Conservation (phyloP, 2,113 vertebrate species). For the Arvicanthis niloticus region DNA sequence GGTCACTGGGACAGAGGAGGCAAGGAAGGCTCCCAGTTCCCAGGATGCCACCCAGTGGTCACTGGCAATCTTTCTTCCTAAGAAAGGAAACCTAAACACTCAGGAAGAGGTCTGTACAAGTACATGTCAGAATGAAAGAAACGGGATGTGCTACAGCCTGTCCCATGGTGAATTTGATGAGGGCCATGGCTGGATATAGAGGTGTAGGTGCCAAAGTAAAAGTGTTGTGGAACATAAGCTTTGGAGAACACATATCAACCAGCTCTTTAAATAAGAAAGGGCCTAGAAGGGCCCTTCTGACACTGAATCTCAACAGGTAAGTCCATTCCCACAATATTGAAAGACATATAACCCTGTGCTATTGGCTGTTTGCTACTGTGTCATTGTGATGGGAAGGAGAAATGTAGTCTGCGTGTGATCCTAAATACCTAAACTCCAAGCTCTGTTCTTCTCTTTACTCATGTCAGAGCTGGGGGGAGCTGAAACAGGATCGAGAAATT, state of each 20-base stretch:
- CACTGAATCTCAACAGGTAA: neutral
- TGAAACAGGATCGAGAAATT: neutral
- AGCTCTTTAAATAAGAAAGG: neutral
- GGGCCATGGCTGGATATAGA: neutral
- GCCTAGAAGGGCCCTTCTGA: neutral
- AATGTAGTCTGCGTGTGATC: neutral
- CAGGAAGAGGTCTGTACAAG: neutral
- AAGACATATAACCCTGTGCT: neutral
- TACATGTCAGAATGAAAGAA: neutral
- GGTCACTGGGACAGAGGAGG: neutral
- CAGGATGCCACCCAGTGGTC: fast-evolving
- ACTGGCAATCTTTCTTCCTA: fast-evolving
- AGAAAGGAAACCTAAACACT: neutral
- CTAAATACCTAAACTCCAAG: neutral
- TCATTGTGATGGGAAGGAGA: neutral
- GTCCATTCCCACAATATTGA: neutral
- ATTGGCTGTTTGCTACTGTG: neutral
- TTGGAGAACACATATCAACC: neutral
- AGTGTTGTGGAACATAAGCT: neutral
- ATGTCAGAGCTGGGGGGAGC: no score
- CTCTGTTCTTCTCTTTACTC: neutral
- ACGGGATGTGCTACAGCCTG: no score
- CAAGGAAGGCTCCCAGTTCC: neutral
- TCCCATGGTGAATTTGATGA: neutral
- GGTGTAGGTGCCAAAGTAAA: no score